Base-by-base conservation (phyloP, 2,888 invertebrate species). In the Pteria penguin region DNA sequence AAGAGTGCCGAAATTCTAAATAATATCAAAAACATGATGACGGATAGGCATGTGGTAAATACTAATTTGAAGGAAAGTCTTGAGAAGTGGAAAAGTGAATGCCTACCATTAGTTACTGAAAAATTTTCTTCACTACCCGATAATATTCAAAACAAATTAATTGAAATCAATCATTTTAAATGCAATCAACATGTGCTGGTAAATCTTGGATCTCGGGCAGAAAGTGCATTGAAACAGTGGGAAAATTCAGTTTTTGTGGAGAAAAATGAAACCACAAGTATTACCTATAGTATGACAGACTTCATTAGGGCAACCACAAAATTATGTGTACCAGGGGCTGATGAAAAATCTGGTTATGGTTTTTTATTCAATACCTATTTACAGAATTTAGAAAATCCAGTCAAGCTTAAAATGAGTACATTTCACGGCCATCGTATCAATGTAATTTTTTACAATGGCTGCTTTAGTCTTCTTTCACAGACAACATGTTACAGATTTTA, bases 311-410 rank as follows among this genome's bases (percentile, higher is more conserved):
- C 69, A 5, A 11, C 36, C 18, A 29, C 55, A 11, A 69, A 69
- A 22, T 60, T 69, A 4, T 69, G 69, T 69, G 69, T 69, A 2
- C 69, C 66, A 2, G 58, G 69, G 0, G 58, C 69, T 27, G 69
- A 69, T 36, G 4, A 69, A 55, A 58, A 58, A 22, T 60, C 69
- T 27, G 58, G 58, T 8, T 60, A 60, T 60, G 68, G 68, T 54
- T 24, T 22, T 22, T 11, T 55, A 11, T 31, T 31, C 18, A 29
- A 11, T 55, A 32, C 55, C 11, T 31, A 27, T 57, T 57, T 31
- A 57, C 27, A 57, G 18, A n/a, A n/a, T n/a, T n/a, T n/a, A n/a
- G n/a, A n/a, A 14, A 63, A 2, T 63, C 63, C 63, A 36, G 45
- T 36, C n/a, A 31, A 63, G 11, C 27, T 63, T 26, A 36, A 63